These are phyloP conservation scores for Ammospiza nelsoni DNA, from an alignment of 2,113 vertebrate genomes.

Conservation along the genomic window DNA sequence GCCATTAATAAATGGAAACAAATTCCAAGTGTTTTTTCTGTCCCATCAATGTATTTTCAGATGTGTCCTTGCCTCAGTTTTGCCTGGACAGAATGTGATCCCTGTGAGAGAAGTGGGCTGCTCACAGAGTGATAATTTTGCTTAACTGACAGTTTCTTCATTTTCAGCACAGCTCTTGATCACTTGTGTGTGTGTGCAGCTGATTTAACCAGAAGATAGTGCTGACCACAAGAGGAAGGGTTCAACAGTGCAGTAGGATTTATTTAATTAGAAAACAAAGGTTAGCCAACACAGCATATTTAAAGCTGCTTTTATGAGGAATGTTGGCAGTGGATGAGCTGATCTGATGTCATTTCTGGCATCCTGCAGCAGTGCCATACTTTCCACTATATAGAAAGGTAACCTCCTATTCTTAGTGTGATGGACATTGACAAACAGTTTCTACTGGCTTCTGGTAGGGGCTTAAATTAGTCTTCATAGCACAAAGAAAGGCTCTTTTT, in stretches of 20 bases:
- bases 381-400: conserved; percentile 46
- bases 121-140: not conserved
- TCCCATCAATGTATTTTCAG: not conserved
- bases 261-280: conserved; percentile 62
- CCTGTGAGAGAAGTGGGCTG: not conserved
- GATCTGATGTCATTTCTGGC: conserved; percentile 59
- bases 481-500: not conserved
- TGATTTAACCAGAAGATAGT: conserved; percentile 27
- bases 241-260: conserved; percentile 46
- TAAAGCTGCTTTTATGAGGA: conserved; percentile 53
- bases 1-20: not conserved
- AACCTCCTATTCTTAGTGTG: conserved; percentile 60
- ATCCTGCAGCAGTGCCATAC: not conserved
- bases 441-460: not conserved
- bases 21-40: not conserved
- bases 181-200: not conserved
- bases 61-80: not conserved
- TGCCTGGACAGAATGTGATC: not conserved
- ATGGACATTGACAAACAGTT: conserved; percentile 15
- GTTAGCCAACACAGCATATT: conserved; percentile 50
- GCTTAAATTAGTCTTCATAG: not conserved
- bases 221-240: conserved; percentile 52
- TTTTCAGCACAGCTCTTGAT: not conserved
- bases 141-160: conserved; percentile 1
- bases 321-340: conserved; percentile 39